These are phyloP conservation scores for Eupsilia transversa DNA, from an alignment of 2,888 invertebrate species.

Conservation along the genomic window DNA sequence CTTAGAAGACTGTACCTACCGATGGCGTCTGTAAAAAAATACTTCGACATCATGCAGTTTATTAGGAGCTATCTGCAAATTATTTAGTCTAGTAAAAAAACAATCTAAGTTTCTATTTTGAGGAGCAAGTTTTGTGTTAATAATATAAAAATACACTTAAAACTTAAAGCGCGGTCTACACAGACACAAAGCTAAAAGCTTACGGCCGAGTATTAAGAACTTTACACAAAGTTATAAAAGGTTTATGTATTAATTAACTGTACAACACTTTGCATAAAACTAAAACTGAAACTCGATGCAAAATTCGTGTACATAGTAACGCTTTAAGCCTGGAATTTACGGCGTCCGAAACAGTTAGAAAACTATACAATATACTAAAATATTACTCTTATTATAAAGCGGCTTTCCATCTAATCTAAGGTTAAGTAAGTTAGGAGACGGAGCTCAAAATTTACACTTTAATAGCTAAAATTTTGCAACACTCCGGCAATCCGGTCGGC, in stretches of 20 bases:
- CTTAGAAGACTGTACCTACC: not conserved
- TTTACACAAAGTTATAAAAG: constrained; percentile 49
- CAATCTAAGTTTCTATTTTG: not conserved
- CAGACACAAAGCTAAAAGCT: constrained; percentile 33
- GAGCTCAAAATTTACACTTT: constrained; percentile 66
- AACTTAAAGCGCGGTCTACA: constrained; percentile 18
- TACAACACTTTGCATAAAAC: constrained; percentile 38
- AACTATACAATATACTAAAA: constrained; percentile 59
- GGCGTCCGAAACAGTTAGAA: constrained; percentile 47
- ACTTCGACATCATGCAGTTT: not conserved
- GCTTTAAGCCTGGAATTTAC: constrained; percentile 36
- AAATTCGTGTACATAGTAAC: constrained; percentile 35
- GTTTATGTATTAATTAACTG: constrained; percentile 53
- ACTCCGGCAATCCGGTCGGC: constrained; percentile 50
- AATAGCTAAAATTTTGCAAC: constrained; percentile 64
- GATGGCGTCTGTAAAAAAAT: not conserved
- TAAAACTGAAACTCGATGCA: constrained; percentile 36
- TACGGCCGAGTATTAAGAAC: constrained; percentile 33
- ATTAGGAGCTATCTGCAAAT: not conserved
- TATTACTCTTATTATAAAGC: constrained; percentile 56
- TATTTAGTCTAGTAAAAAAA: not conserved
- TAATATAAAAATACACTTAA: constrained; percentile 35
- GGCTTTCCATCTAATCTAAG: constrained; percentile 55
- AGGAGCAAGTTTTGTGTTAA: constrained; percentile 7
- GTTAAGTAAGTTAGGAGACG: constrained; percentile 57